phyloP scores from a whole-genome alignment of 2,797 vertebrate species.

The Scyliorhinus canicula region DNA sequence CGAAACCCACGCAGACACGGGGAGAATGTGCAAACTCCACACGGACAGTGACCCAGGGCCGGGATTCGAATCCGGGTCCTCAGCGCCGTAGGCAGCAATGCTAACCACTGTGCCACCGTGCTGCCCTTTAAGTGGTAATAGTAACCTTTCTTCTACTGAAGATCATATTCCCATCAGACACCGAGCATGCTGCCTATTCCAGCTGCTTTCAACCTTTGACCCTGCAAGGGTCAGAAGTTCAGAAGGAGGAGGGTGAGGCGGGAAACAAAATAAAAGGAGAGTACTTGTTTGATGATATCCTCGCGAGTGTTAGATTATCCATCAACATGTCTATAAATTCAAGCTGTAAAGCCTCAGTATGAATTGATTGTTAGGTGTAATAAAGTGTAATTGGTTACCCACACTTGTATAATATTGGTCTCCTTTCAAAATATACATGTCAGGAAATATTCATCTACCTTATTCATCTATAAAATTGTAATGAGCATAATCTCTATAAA shows the following conservation, averaged over 20 bases:
- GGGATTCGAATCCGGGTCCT: too few species aligned
- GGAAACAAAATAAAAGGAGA: neutral
- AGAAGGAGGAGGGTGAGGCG: neutral
- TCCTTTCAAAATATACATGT: conserved; percentile 1
- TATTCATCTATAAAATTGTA: neutral
- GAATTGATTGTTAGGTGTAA: neutral
- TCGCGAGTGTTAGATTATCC: neutral
- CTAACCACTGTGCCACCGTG: too few species aligned
- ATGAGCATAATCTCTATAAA: neutral
- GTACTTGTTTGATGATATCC: neutral
- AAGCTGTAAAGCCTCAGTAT: neutral
- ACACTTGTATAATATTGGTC: neutral
- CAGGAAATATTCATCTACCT: neutral
- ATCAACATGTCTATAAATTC: neutral
- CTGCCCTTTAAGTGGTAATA: too few species aligned
- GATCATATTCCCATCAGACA: neutral
- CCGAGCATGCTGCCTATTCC: neutral
- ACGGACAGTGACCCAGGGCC: too few species aligned
- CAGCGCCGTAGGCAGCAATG: too few species aligned
- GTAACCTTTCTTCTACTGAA: neutral
- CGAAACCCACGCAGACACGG: too few species aligned
- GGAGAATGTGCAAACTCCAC: too few species aligned
- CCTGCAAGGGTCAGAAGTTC: neutral
- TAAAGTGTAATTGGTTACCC: neutral
- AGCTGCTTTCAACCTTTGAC: neutral